Evolutionary conservation across 2,797 vertebrate species (phyloP).

Genomic region (Smutsia temminckii): DNA sequence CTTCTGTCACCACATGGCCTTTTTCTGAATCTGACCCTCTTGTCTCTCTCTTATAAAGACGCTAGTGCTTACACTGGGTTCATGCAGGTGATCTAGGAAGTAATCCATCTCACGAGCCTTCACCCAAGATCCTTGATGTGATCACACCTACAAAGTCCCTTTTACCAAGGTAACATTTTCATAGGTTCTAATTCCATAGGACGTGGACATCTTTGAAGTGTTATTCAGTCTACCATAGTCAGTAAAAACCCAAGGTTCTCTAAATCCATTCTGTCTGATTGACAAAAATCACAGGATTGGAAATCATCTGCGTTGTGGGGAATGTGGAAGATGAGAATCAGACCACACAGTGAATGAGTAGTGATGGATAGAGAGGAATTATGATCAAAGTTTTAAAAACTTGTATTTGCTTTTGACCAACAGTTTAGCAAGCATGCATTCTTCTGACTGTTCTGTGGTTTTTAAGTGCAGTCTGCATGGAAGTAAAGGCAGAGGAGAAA

Average conservation of each 20-base stretch:
- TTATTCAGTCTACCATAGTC: neutral
- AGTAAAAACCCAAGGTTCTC: neutral
- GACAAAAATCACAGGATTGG: neutral
- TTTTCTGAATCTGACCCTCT: neutral
- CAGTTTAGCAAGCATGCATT: neutral
- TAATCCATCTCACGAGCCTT: neutral
- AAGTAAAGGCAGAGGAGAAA: neutral
- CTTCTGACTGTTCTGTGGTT: neutral
- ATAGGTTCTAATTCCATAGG: neutral
- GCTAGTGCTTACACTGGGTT: neutral
- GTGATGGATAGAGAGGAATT: neutral
- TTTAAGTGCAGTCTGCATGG: neutral
- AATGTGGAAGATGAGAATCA: neutral
- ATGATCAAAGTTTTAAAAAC: neutral
- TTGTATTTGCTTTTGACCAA: neutral
- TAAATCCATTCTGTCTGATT: neutral
- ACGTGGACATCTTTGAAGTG: neutral
- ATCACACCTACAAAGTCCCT: neutral
- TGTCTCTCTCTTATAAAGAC: neutral
- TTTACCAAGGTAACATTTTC: neutral
- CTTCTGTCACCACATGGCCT: neutral
- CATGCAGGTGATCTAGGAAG: neutral
- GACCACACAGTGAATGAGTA: neutral
- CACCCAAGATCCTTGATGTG: neutral
- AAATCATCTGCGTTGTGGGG: neutral